Evolutionary conservation across 2,113 vertebrate genomes (phyloP), one percentile per base, ranked within the genome.

Genomic region (Megaleporinus macrocephalus): DNA sequence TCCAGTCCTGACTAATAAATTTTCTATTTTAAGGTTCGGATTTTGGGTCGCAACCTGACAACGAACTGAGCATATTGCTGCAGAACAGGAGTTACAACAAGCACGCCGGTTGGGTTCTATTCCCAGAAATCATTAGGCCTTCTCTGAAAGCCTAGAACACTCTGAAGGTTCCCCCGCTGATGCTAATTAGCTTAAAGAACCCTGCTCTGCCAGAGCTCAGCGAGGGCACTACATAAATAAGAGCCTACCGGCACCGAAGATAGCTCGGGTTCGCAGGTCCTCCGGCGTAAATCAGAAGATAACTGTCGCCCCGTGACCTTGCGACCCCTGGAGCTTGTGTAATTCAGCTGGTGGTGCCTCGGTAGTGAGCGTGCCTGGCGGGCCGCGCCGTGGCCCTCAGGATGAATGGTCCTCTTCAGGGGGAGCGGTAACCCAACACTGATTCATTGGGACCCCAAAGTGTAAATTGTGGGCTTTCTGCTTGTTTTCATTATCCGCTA

Each of bases 401-500:
- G 71, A 81, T 62, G 30, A 63, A 81, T 85, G 27, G 57, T 20
- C 77, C 62, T 73, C 68, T 75, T 20, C 55, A 70, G 57, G 49
- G 33, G 29, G 27, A 74, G 30, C 30, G 53, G 59, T 49, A 83
- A 88, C 71, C 41, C 24, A 79, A 55, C 44, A 65, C 30, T 57
- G 57, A 79, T 78, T 86, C 27, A 76, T 33, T 51, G 33, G 22
- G n/a, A 81, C 82, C 75, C 36, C 41, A 53, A 63, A 26, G 33
- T 84, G 77, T 82, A 62, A 79, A 80, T 74, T 78, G 47, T 78
- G 18, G 55, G 68, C 49, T 73, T 69, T 83, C 73, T 76, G 75
- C 81, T 84, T 86, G 82, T 85, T 83, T 84, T 75, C 73, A 66
- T 44, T 24, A 73, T 66, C 73, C 59, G 73, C 26, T 51, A 49